These are phyloP conservation scores for Pteria penguin DNA, from an alignment of 2,888 invertebrate genomes.

Conservation along the genomic window DNA sequence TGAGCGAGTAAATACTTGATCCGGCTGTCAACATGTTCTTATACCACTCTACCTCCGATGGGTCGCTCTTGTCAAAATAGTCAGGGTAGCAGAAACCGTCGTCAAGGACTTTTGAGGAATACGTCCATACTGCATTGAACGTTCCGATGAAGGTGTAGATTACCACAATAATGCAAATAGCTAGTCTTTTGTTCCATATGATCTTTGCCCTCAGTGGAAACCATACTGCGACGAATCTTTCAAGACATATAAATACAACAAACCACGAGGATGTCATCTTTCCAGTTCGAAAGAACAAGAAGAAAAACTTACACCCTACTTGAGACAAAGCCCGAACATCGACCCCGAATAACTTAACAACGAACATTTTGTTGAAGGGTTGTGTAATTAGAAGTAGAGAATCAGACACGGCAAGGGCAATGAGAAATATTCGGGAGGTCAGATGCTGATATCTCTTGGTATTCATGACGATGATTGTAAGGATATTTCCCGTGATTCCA, in stretches of 20 bases:
- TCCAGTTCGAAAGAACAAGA: conserved; percentile 55
- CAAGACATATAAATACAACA: conserved; percentile 59
- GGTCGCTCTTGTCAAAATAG: conserved; percentile 29
- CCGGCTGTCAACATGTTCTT: conserved; percentile 51
- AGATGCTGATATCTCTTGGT: conserved; percentile 46
- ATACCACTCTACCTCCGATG: conserved; percentile 27
- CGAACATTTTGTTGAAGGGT: conserved; percentile 62
- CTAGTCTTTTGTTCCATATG: conserved; percentile 52
- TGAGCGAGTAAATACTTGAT: conserved; percentile 51
- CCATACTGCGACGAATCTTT: conserved; percentile 63
- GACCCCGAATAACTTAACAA: conserved; percentile 51
- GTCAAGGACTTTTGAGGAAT: conserved; percentile 47
- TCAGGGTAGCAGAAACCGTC: conserved; percentile 55
- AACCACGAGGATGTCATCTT: conserved; percentile 70
- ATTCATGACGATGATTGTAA: conserved; percentile 62
- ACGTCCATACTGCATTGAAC: conserved; percentile 53
- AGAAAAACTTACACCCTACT: conserved; percentile 60
- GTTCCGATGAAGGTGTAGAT: conserved; percentile 46
- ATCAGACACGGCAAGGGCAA: conserved; percentile 62
- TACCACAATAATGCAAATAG: conserved; percentile 36
- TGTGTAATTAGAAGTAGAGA: conserved; percentile 54
- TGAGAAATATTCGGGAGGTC: conserved; percentile 57
- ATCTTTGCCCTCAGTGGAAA: conserved; percentile 56
- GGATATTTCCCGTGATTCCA: conserved; percentile 55
- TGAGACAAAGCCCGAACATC: conserved; percentile 61